Conservation (phyloP, 2,113 vertebrate genomes). For the Otis tarda region DNA sequence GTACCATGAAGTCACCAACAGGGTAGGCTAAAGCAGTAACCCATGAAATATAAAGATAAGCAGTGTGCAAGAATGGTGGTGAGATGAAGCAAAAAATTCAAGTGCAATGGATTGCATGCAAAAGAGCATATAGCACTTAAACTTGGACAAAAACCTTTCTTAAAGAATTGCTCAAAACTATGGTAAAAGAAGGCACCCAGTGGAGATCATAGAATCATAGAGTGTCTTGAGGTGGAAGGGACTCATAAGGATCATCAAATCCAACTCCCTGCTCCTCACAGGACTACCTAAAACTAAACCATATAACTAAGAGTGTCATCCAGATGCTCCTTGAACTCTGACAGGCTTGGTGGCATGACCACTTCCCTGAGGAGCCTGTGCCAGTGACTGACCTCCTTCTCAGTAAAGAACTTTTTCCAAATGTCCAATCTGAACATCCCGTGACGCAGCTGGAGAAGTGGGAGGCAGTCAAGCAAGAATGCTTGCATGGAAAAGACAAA, state of each 20-base stretch:
- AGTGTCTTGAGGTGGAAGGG: background rate
- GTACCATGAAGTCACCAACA: background rate
- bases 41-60: background rate
- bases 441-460: background rate
- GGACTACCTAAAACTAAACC: no score
- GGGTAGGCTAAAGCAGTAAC: background rate
- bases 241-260: background rate
- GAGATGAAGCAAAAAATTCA: background rate
- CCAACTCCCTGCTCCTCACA: no score
- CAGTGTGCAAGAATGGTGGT: background rate
- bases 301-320: no score
- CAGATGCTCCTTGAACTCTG: no score
- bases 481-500: background rate
- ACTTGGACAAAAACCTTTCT: background rate
- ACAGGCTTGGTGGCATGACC: no score
- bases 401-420: no score
- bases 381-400: no score
- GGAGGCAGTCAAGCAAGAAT: background rate
- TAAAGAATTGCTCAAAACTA: background rate
- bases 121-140: background rate
- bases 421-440: no score
- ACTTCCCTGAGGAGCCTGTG: no score
- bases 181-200: background rate
- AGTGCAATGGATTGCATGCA: background rate
- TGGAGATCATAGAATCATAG: background rate